Base-by-base conservation (phyloP, 2,888 invertebrate species). In the Drosophila emarginata region DNA sequence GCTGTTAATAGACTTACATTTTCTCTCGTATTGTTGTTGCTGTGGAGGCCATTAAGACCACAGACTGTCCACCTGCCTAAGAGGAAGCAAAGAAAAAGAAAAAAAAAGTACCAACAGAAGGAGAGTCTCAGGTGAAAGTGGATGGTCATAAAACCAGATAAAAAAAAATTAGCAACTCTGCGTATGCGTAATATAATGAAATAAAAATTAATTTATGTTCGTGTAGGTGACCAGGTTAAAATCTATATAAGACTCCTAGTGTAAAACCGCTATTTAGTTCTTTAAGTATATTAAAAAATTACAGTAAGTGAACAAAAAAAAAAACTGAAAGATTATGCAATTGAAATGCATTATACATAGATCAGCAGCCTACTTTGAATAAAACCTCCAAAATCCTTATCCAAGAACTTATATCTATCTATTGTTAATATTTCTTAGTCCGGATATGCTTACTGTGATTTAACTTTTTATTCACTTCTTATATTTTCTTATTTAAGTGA, bases 1-100 rank as follows among this genome's bases (percentile, higher is more conserved):
- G 87, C 79, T 67, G 85, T 87, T 84, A 84, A 84, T 84, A 88
- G 88, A 88, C 88, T 81, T 87, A 79, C 79, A 81, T 88, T 78
- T 66, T 63, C 71, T 37, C 14, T 54, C 18, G 58, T 6, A 37
- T 61, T 52, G 58, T 52, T 53, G 63, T 45, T n/a, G 32, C 4
- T 40, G 36, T 32, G 65, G 52, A 61, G 63, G 72, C 79, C 87
- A 80, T 80, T 83, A 78, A 67, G 64, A 36, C 72, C 84, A 80
- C 54, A 54, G 54, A 73, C 77, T 79, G 80, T 64, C 76, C 79
- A 80, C 64, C 79, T 84, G 87, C 62, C 68, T 37, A 70, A 18
- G 32, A 36, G 54, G 28, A 15, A 15, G 54, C 15, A 37, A 23
- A 3, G 23, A 21, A 21, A 32, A 32, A 32, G 32, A 32, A 32